phyloP scores from a whole-genome alignment of 2,113 vertebrate species.

The Cryptotis parvus region DNA sequence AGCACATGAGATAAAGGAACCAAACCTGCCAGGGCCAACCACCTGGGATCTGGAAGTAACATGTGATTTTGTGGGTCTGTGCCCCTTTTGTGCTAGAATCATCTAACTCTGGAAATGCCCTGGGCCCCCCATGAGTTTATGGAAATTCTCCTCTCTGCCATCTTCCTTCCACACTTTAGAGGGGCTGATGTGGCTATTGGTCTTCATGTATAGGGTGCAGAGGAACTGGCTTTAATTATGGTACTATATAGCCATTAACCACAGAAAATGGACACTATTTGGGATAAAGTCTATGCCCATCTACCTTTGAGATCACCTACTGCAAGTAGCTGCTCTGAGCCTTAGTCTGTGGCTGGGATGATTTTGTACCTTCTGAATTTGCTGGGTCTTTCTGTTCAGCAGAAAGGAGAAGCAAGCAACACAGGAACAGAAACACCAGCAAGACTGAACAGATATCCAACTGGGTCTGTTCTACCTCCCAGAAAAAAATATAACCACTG shows the following conservation, averaged over 20 bases:
- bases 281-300: background rate
- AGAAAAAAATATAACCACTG: background rate
- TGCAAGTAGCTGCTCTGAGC: background rate
- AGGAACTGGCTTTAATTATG: background rate
- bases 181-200: background rate
- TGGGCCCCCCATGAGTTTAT: no score
- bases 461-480: background rate
- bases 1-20: background rate
- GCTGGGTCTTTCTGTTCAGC: background rate
- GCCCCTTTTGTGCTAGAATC: fast-evolving
- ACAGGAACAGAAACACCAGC: background rate
- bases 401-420: background rate
- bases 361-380: background rate
- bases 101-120: background rate
- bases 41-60: background rate
- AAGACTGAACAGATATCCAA: background rate
- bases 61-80: fast-evolving
- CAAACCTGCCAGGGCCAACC: no score
- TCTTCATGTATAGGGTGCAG: background rate
- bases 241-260: background rate
- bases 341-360: background rate
- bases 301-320: background rate
- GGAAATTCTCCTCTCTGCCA: background rate
- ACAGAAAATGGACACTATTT: background rate
- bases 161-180: background rate